phyloP scores from a whole-genome alignment of 2,113 vertebrate genomes.

The Serilophus lunatus region DNA sequence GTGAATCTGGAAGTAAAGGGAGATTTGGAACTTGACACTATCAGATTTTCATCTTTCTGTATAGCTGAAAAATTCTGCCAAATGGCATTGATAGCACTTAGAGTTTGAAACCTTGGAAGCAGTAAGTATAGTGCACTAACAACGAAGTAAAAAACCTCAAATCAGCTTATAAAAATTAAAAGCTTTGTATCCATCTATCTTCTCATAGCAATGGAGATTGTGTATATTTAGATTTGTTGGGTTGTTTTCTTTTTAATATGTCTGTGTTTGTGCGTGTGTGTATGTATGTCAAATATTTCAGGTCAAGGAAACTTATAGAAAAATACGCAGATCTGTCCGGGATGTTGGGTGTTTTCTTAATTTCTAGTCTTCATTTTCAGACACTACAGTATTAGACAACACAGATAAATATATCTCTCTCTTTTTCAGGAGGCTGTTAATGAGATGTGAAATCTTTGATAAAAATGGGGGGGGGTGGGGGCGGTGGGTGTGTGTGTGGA shows the following conservation, averaged over 20 bases:
- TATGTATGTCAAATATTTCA: neutral
- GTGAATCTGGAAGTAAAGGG: neutral
- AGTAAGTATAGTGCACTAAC: neutral
- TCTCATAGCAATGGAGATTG: neutral
- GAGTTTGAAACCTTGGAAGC: neutral
- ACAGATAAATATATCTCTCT: neutral
- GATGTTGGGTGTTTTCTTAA: neutral
- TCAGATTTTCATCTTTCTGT: neutral
- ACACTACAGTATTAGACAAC: neutral
- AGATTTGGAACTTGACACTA: neutral
- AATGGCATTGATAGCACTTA: neutral
- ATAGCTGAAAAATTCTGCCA: neutral
- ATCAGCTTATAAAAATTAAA: neutral
- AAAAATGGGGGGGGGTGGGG: neutral
- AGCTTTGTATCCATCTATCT: neutral
- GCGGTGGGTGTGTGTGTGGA: no score
- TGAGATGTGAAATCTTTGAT: no score
- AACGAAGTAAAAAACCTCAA: neutral
- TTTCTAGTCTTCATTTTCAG: neutral
- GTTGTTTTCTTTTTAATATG: neutral
- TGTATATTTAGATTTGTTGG: neutral
- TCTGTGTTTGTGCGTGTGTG: accelerated
- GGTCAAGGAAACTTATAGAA: neutral
- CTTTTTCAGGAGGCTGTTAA: no score
- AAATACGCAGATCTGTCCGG: neutral